Conservation (phyloP, 2,113 vertebrate genomes). For the Halichoeres trimaculatus region DNA sequence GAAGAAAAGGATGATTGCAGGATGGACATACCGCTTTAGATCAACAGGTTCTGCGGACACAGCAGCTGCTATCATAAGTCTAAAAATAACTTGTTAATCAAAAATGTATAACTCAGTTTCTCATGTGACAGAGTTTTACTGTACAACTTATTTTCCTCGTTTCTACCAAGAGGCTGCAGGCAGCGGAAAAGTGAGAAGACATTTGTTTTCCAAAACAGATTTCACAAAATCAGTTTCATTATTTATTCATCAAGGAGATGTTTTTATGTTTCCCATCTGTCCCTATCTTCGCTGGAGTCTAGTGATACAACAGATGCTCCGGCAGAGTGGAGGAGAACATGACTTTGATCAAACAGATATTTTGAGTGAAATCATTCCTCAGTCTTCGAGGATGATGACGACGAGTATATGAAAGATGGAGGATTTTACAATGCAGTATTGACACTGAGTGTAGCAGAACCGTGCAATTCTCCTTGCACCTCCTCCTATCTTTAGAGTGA, state of each 20-base stretch:
- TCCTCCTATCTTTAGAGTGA: conserved; percentile 40
- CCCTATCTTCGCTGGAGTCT: conserved; percentile 18
- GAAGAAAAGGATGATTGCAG: conserved; percentile 2
- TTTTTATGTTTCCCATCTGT: conserved; percentile 36
- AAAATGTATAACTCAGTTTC: background rate
- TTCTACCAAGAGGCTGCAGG: background rate
- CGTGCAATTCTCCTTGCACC: conserved; percentile 46
- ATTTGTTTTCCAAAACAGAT: conserved; percentile 24
- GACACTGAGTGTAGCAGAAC: conserved; percentile 49
- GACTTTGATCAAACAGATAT: conserved; percentile 14
- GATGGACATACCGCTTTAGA: background rate
- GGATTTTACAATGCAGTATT: conserved; percentile 41
- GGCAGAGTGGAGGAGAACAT: no score
- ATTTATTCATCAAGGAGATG: conserved; percentile 57
- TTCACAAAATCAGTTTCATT: conserved; percentile 44
- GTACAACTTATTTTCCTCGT: background rate
- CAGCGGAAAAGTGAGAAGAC: background rate
- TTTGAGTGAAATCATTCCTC: conserved; percentile 11
- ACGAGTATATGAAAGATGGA: conserved; percentile 33
- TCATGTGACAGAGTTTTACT: background rate
- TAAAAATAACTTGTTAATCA: background rate
- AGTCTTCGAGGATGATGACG: conserved; percentile 21
- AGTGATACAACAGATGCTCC: conserved; percentile 13
- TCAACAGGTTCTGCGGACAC: conserved; percentile 4
- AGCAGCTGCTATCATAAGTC: background rate